Evolutionary conservation across 2,888 invertebrate species (phyloP).

Genomic region (Scaptomyza reducta): DNA sequence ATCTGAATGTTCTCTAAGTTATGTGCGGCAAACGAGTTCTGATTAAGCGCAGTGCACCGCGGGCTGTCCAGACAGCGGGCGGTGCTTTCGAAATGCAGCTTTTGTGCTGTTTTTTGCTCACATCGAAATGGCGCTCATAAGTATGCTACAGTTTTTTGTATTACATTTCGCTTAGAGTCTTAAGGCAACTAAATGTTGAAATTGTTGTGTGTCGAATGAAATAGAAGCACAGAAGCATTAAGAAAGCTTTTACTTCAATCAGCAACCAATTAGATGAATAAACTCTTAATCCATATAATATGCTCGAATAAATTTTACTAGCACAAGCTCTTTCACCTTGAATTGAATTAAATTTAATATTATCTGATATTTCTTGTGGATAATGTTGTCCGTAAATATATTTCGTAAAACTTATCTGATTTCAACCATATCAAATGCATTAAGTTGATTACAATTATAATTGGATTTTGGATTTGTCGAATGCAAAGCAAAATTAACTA

Average conservation of each 20-base stretch:
- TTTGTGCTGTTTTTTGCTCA: constrained; percentile 13
- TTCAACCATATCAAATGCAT: constrained; percentile 9
- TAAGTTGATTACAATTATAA: constrained; percentile 40
- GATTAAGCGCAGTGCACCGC: constrained; percentile 68
- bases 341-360: background rate
- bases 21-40: constrained; percentile 53
- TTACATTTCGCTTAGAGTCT: constrained; percentile 12
- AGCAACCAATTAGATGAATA: background rate
- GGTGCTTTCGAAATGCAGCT: constrained; percentile 18
- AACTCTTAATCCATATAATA: background rate
- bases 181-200: constrained; percentile 2
- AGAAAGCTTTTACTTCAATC: background rate
- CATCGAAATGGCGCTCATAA: constrained; percentile 42
- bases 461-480: constrained; percentile 38
- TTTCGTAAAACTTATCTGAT: background rate
- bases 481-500: constrained; percentile 22
- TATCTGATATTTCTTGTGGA: background rate
- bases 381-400: background rate
- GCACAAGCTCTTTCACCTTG: background rate
- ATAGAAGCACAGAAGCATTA: background rate
- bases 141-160: constrained; percentile 54
- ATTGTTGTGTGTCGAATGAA: background rate
- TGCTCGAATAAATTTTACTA: background rate
- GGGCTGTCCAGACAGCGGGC: constrained; percentile 45
- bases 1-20: constrained; percentile 51